Evolutionary conservation across 1,140 invertebrate species (phyloP), one percentile per base, ranked within the genome.

Genomic region (Drosophila ambigua): DNA sequence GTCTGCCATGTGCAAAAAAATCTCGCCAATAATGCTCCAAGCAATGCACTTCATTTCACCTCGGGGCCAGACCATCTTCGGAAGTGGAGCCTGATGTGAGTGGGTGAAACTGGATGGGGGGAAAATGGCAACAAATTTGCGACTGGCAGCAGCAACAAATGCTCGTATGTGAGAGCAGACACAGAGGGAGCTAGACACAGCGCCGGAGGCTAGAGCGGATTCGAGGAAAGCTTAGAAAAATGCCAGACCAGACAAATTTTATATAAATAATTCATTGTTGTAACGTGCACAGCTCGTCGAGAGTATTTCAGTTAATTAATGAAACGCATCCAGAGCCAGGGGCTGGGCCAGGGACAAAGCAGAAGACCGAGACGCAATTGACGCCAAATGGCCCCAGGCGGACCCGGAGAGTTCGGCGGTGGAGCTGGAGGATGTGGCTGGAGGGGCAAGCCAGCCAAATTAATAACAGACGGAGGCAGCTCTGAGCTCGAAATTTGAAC

Each of bases 211-310:
- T 57, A 69, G 77, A 45, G 60, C 72, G 66, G 50, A 72, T 66
- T 46, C 11, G 26, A 51, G 23, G 41, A 54, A 69, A 49, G 13
- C 72, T 20, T 41, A 57, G 50, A 68, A 75, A 69, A 84, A 85
- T 74, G 65, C 81, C 85, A 91, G 90, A 91, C 81, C 85, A 91
- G 90, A 91, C 90, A 79, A 75, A 90, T 80, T 91, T 83, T 72
- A 79, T 83, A 91, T 91, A 91, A 91, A 91, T 91, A 90, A 91
- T 91, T 91, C 90, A 91, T 84, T 87, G 76, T 91, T 91, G 89
- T 91, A 91, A 89, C 84, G 90, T 91, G 84, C 72, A 80, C 89
- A 91, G 74, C 89, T 87, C 84, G 74, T 79, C 74, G 90, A 77
- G 79, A 80, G 66, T 68, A 80, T 91, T 91, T 90, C 66, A 84